These are phyloP conservation scores for Lasioglossum malachurum DNA, from an alignment of 2,888 invertebrate species.

Conservation along the genomic window DNA sequence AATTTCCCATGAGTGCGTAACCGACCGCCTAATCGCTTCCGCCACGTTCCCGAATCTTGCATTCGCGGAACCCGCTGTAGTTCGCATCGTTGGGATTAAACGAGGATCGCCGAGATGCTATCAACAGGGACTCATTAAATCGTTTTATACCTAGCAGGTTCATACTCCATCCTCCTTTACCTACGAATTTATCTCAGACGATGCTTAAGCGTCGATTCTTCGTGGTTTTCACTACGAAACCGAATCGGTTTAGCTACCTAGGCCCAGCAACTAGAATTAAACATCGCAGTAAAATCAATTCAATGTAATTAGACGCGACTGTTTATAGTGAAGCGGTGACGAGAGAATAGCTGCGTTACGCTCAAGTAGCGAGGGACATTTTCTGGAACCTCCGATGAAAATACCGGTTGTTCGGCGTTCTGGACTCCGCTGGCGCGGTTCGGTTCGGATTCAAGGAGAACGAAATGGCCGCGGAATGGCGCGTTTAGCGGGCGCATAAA, in stretches of 20 bases:
- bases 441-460: neutral
- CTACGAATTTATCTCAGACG: no score
- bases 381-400: neutral
- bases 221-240: no score
- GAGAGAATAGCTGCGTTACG: no score
- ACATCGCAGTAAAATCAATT: no score
- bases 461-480: neutral
- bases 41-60: conserved; percentile 34
- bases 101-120: neutral
- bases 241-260: no score
- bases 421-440: neutral
- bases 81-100: neutral
- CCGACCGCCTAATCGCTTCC: conserved; percentile 28
- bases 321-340: no score
- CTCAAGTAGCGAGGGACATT: neutral
- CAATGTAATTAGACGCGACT: no score
- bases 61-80: neutral
- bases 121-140: neutral
- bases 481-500: neutral
- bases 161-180: no score
- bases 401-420: neutral
- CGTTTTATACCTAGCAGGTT: neutral
- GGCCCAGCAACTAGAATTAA: no score
- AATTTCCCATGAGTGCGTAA: conserved; percentile 50
- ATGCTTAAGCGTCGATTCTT: no score